Conservation (phyloP, 1,140 invertebrate species). For the Drosophila parabipectinata region DNA sequence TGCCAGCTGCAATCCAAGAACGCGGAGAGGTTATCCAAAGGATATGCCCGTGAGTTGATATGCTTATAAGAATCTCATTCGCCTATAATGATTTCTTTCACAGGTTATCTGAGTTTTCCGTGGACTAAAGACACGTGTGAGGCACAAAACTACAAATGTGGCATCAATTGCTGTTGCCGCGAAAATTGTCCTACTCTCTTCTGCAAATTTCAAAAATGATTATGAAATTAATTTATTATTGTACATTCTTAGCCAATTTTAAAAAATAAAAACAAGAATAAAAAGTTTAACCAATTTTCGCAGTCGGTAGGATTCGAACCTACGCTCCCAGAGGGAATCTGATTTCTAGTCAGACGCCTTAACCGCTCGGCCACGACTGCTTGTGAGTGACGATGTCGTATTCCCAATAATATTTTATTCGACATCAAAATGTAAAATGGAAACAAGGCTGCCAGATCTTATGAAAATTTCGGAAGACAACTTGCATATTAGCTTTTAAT, state of each 20-base stretch:
- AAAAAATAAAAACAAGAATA: not conserved
- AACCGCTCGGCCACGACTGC: conserved; percentile 93
- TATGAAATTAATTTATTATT: not conserved
- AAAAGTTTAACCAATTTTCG: conserved; percentile 69
- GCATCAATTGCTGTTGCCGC: conserved; percentile 41
- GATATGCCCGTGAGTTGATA: conserved; percentile 6
- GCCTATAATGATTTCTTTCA: not conserved
- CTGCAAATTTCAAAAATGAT: conserved; percentile 21
- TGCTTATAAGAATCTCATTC: not conserved
- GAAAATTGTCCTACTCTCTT: conserved; percentile 28
- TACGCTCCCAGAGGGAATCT: conserved; percentile 94
- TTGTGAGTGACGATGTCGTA: not conserved
- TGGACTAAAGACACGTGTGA: not conserved
- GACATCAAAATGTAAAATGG: not conserved
- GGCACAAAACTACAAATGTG: conserved; percentile 10
- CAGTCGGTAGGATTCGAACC: conserved; percentile 94
- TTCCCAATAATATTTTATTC: not conserved
- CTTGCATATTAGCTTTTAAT: too few species aligned
- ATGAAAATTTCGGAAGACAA: too few species aligned
- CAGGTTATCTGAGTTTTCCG: conserved; percentile 12
- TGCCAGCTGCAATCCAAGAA: not conserved
- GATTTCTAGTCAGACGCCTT: conserved; percentile 94
- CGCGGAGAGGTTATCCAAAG: not conserved
- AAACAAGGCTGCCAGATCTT: not conserved
- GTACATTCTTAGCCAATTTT: too few species aligned